These are phyloP conservation scores for Halictus rubicundus DNA, from an alignment of 1,140 invertebrate genomes.

Conservation along the genomic window DNA sequence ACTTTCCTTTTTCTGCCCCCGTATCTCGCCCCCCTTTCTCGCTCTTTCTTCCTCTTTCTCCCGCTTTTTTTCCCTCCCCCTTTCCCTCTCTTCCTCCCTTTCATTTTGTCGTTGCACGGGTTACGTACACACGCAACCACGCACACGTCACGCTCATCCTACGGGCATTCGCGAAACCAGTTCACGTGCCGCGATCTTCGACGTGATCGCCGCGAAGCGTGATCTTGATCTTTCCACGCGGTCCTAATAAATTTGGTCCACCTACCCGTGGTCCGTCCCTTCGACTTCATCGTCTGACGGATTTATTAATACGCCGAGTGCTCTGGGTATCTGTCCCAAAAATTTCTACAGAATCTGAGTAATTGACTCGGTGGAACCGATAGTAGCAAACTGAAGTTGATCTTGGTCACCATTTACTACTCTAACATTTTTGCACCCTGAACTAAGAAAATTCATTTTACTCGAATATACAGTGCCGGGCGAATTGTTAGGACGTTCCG, in stretches of 20 bases:
- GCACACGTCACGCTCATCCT: slow-evolving; percentile 31
- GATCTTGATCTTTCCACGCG: slow-evolving; percentile 68
- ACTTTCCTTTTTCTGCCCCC: slow-evolving; percentile 45
- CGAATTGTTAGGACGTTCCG: too few species aligned
- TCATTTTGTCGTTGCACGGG: slow-evolving; percentile 17
- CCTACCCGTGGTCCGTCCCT: background rate
- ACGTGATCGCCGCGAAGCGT: slow-evolving; percentile 55
- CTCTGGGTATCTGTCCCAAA: too few species aligned
- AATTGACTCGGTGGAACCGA: too few species aligned
- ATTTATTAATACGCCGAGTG: too few species aligned
- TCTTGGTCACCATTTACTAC: too few species aligned
- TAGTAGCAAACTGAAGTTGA: too few species aligned
- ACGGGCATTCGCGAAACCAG: slow-evolving; percentile 70
- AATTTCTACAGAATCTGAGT: too few species aligned
- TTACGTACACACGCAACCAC: slow-evolving; percentile 8
- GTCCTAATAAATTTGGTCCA: slow-evolving; percentile 18
- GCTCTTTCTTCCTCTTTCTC: slow-evolving; percentile 33
- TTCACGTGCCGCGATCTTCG: slow-evolving; percentile 69
- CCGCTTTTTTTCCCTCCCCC: background rate
- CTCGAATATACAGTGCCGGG: too few species aligned
- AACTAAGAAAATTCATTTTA: too few species aligned
- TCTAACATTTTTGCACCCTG: too few species aligned
- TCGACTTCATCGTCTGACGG: background rate
- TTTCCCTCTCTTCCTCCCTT: background rate
- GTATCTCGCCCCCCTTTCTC: slow-evolving; percentile 18